Base-by-base conservation (phyloP, 2,113 vertebrate species). In the Mugil cephalus region DNA sequence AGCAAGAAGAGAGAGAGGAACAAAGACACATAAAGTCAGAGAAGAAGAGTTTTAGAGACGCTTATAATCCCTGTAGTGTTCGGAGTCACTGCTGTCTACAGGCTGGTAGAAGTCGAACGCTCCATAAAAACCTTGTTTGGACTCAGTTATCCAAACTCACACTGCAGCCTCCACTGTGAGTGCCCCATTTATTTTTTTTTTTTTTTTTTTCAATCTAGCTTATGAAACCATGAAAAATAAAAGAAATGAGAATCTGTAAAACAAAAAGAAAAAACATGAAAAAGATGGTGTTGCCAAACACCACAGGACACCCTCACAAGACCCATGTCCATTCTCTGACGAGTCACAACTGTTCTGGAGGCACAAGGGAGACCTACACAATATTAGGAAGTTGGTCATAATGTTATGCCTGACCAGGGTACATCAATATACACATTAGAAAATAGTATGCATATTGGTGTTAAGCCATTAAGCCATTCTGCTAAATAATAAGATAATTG, bases 51-150 rank as follows among this genome's bases (percentile, higher is more conserved):
- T 87, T 82, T 64, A 62, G 60, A 66, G 45, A 21, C 63, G 34
- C 78, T 40, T 50, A 43, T 85, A 88, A 91, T 88, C 80, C 77
- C 72, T 79, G 47, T 69, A 21, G 65, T 65, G 77, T 71, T 69
- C 80, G 63, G 81, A 69, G 75, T 79, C 15, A 4, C 45, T 83
- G 40, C 58, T 84, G 79, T 79, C 72, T 85, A 76, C 83, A 67
- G 83, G 79, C 61, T 80, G 77, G 71, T 63, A 74, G 56, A 84
- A 82, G 80, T 43, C 66, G 34, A 77, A 80, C 11, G 5, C 52
- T 45, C 12, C 8, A 56, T 69, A 77, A 82, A 88, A 72, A 61
- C n/a, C 39, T 63, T 19, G 50, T 36, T 76, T 43, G 52, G 51
- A 50, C 43, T 72, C 77, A 40, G 54, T 46, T 50, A 79, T 76